Base-by-base conservation (phyloP, 2,113 vertebrate species). In the Lethenteron camtschaticum region DNA sequence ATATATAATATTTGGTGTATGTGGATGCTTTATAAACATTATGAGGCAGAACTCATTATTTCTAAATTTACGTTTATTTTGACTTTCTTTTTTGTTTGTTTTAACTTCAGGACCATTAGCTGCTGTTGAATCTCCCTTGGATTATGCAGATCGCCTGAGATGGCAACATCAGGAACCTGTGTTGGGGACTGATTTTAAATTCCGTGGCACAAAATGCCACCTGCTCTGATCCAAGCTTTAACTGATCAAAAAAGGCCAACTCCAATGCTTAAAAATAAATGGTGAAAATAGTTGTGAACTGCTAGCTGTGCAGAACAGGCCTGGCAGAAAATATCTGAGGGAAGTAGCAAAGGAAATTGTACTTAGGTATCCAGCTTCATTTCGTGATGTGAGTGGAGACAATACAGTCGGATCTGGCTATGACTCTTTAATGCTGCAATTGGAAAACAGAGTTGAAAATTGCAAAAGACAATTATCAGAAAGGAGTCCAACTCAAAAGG, bases 371-470 rank as follows among this genome's bases (percentile, higher is more conserved):
- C 72, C 69, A 57, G 58, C 14, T 18, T 72, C 69, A 63, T 70
- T 70, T 60, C 57, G 69, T 20, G 58, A 70, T 58, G 69, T 70
- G 69, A 57, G 57, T 71, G 57, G 70, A 71, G 41, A 56, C 18
- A 63, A 72, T 57, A 63, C 20, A 13, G 56, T 72, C 58, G 58
- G 69, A 41, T 60, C 59, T 13, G 56, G 59, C 68, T 3, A 72
- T 70, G 72, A 70, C 60, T 18, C 58, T 70, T 58, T 70, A 68
- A 68, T 68, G 68, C 16, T 72, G 69, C 69, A 72, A 69, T 9
- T 70, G n/a, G 71, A 71, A 72, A 71, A 71, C 70, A 68, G 18
- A 71, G 60, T 71, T 68, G 63, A 71, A 68, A 71, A 68, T 71
- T 9, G 60, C 68, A 13, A 3, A 2, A 68, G 70, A 20, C 55